Evolutionary conservation across 2,113 vertebrate species (phyloP).

Genomic region (Eclectus roratus): DNA sequence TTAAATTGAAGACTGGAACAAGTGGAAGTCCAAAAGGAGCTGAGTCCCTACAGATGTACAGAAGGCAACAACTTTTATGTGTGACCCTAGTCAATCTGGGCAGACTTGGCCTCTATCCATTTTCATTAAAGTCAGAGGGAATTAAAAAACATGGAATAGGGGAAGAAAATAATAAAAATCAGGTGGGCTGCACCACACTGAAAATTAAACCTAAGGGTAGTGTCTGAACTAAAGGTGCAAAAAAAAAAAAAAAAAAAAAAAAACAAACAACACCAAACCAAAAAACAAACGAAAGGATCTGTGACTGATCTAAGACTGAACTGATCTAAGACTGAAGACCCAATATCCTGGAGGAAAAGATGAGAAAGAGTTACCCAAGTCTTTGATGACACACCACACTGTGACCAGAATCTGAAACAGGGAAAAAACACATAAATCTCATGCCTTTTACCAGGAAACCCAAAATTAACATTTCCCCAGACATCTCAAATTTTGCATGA

Average conservation of each 20-base stretch:
- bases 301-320: not conserved
- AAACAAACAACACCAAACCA: no score
- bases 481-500: constrained; percentile 9
- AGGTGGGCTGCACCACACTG: not conserved
- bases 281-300: not conserved
- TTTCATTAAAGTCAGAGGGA: not conserved
- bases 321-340: not conserved
- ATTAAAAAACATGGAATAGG: not conserved
- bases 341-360: not conserved
- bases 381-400: not conserved
- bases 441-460: not conserved
- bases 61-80: not conserved
- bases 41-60: not conserved
- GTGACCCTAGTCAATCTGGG: not conserved
- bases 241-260: not conserved
- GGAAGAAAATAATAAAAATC: not conserved
- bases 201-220: not conserved
- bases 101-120: not conserved
- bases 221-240: not conserved
- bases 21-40: not conserved
- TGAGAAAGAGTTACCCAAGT: not conserved
- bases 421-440: not conserved
- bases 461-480: constrained; percentile 3
- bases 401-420: not conserved
- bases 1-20: not conserved